Conservation (phyloP, 1,140 invertebrate species). For the Drosophila santomea region DNA sequence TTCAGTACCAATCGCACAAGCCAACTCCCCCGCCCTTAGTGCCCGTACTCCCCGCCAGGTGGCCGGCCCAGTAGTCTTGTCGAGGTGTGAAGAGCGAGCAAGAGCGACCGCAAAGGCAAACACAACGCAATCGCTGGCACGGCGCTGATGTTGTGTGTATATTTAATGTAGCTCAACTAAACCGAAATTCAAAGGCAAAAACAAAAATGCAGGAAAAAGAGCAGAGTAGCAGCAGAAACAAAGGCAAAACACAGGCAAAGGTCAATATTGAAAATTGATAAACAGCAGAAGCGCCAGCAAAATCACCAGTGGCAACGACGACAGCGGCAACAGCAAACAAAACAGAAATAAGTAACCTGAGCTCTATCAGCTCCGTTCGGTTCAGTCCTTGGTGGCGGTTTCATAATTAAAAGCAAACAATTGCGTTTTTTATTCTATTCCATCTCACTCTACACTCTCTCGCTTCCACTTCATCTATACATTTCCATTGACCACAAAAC, state of each 20-base stretch:
- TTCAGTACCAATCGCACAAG: neutral
- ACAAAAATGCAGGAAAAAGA: constrained; percentile 9
- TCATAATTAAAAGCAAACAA: constrained; percentile 81
- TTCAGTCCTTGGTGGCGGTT: constrained; percentile 57
- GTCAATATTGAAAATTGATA: constrained; percentile 83
- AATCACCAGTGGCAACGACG: constrained; percentile 21
- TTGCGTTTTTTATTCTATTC: constrained; percentile 27
- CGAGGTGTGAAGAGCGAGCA: constrained; percentile 62
- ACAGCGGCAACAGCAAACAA: constrained; percentile 20
- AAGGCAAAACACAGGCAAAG: constrained; percentile 68
- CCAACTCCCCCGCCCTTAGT: constrained; percentile 1
- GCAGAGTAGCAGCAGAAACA: constrained; percentile 46
- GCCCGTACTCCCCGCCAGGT: constrained; percentile 35
- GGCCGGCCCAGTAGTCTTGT: constrained; percentile 1
- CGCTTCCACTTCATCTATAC: neutral
- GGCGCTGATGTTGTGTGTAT: constrained; percentile 41
- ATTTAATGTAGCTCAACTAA: constrained; percentile 71
- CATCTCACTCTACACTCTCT: neutral
- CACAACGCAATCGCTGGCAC: constrained; percentile 33
- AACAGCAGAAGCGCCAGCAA: constrained; percentile 53
- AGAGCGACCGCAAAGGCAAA: constrained; percentile 50
- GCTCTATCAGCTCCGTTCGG: constrained; percentile 54
- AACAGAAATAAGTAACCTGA: constrained; percentile 39
- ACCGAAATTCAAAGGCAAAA: constrained; percentile 30
- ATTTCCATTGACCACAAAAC: constrained; percentile 34